Evolutionary conservation across 1,140 invertebrate species (phyloP), one percentile per base, ranked within the genome.

Genomic region (Scaptomyza hsui): DNA sequence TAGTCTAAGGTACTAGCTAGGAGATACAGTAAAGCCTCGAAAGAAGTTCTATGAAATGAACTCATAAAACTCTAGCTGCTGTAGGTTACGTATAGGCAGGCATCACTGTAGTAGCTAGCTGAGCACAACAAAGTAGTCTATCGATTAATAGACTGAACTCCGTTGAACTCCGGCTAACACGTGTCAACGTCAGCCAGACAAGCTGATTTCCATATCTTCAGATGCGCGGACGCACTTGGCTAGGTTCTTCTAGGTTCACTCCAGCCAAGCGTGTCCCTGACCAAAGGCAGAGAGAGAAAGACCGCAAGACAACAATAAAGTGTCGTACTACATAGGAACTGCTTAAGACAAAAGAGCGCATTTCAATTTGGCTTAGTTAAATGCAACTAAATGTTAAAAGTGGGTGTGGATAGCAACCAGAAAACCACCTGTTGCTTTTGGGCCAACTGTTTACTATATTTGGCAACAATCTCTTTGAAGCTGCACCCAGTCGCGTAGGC

Each of bases 131-230:
- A 68, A 55, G 51, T 55, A 61, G 35, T 60, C 63, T 75, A 86
- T 86, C 77, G 81, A 86, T 86, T 88, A 79, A 86, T 86, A 51
- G 68, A 49, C 45, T 85, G 81, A 85, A 85, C 81, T 85, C 74
- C 1, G 18, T 71, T 85, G 78, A 86, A 86, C 81, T 42, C 48
- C 26, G 3, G 53, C 57, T 62, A 78, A 85, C 81, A 85, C 81
- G 81, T 85, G 81, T 85, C 81, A 65, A 42, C 59, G 52, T 13
- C 35, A 39, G 35, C 45, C 47, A 37, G 35, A 48, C 29, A 41
- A 45, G 47, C 41, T 64, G 57, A 86, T 85, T 85, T 81, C 81
- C 81, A 85, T 85, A 85, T 81, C 73, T 78, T 59, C 61, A 57
- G 32, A 37, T 61, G 53, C 44, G 57, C 47, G 44, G 70, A 82